Evolutionary conservation across 2,888 invertebrate species (phyloP).

Genomic region (Trachelus iudaicus): DNA sequence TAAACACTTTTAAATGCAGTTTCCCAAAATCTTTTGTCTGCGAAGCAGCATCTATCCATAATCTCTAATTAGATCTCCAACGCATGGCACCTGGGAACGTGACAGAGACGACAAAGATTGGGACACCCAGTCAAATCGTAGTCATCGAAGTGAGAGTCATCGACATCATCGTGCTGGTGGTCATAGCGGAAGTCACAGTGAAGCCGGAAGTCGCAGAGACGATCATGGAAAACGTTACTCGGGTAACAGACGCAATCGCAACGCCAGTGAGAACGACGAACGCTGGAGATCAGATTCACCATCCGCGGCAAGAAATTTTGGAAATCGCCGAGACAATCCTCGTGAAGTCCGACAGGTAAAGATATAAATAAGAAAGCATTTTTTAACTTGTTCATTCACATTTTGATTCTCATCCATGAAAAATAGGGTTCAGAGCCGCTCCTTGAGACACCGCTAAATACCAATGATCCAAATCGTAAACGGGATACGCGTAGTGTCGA

Average conservation of each 20-base stretch:
- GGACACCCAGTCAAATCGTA: slow-evolving; percentile 55
- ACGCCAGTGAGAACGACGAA: slow-evolving; percentile 54
- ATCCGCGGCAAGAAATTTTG: slow-evolving; percentile 46
- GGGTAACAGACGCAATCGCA: slow-evolving; percentile 44
- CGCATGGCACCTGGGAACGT: slow-evolving; percentile 37
- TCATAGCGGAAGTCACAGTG: slow-evolving; percentile 34
- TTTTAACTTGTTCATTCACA: background rate
- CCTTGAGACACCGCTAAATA: slow-evolving; percentile 69
- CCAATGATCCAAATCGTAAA: slow-evolving; percentile 68
- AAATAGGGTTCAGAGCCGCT: slow-evolving; percentile 76
- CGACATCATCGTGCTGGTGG: slow-evolving; percentile 25
- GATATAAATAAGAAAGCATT: background rate
- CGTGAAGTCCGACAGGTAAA: slow-evolving; percentile 55
- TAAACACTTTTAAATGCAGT: background rate
- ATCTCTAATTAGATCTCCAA: slow-evolving; percentile 34
- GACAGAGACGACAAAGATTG: slow-evolving; percentile 51
- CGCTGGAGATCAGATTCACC: slow-evolving; percentile 60
- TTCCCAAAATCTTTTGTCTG: background rate
- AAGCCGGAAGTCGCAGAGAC: slow-evolving; percentile 39
- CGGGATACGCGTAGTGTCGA: slow-evolving; percentile 80
- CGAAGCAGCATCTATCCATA: background rate
- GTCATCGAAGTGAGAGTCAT: slow-evolving; percentile 47
- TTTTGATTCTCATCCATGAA: slow-evolving; percentile 41
- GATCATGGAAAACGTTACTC: slow-evolving; percentile 54
- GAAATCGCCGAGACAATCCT: slow-evolving; percentile 50